These are phyloP conservation scores for Phacellophora camtschatica DNA, from an alignment of 30 jellyfish, hydroid and myxozoan genomes.

Conservation along the genomic window DNA sequence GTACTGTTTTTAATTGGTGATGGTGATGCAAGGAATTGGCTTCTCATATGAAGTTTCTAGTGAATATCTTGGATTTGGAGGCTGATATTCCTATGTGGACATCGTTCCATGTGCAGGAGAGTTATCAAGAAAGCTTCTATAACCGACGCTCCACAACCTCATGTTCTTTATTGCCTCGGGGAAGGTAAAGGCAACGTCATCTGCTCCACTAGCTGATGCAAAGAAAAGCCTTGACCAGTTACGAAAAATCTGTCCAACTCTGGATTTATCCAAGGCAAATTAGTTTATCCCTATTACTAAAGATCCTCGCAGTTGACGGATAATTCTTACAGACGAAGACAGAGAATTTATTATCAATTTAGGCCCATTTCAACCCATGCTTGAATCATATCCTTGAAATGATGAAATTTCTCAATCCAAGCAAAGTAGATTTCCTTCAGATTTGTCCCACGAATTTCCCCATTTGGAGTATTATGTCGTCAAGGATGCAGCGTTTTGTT, in stretches of 20 bases:
- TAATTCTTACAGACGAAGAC: conserved; percentile 25
- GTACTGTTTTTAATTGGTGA: too few relatives aligned
- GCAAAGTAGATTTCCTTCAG: conserved; percentile 48
- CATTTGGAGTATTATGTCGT: conserved; percentile 60
- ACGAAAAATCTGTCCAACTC: conserved; percentile 10
- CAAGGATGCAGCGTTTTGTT: conserved; percentile 57
- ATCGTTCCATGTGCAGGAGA: conserved; percentile 43
- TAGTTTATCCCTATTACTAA: conserved; percentile 29
- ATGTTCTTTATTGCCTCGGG: conserved; percentile 36
- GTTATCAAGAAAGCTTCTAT: conserved; percentile 43
- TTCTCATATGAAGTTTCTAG: too few relatives aligned
- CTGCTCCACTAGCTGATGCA: conserved; percentile 48
- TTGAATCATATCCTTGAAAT: conserved; percentile 38
- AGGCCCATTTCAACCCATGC: conserved; percentile 48
- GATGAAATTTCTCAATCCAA: conserved; percentile 34
- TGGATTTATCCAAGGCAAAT: conserved; percentile 14
- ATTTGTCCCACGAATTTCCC: conserved; percentile 62
- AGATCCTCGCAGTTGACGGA: conserved; percentile 38
- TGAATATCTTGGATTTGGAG: conserved; percentile 44
- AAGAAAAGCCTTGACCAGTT: conserved; percentile 57
- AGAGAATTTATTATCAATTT: conserved; percentile 33
- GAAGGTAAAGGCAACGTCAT: conserved; percentile 56
- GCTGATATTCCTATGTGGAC: conserved; percentile 36
- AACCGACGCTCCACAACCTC: conserved; percentile 58
- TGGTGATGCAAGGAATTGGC: too few relatives aligned